Evolutionary conservation across 2,888 invertebrate species (phyloP).

Genomic region (Acanthopleura granulata): DNA sequence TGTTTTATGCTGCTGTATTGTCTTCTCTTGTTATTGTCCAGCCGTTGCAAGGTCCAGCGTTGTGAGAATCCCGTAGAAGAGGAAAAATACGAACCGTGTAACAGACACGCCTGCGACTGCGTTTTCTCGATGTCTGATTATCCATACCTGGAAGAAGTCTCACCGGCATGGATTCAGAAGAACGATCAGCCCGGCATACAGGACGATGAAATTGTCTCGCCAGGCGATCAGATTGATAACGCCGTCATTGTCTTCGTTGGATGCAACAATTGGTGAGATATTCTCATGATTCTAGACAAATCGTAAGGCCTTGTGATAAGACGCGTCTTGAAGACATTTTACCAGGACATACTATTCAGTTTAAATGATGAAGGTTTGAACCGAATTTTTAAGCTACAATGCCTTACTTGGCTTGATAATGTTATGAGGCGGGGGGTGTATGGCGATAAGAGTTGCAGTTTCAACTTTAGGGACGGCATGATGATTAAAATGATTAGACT

Average conservation of each 20-base stretch:
- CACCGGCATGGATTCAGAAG: constrained; percentile 13
- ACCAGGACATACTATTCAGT: not conserved
- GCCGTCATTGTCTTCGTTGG: not conserved
- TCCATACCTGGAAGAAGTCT: not conserved
- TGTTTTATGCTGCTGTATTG: too few relatives aligned
- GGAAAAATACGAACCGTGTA: not conserved
- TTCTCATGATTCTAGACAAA: not conserved
- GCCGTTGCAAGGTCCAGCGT: not conserved
- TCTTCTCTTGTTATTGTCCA: not conserved
- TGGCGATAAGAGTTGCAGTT: too few relatives aligned
- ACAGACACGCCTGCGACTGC: constrained; percentile 2
- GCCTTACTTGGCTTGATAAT: too few relatives aligned
- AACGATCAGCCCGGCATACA: not conserved
- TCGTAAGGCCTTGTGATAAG: not conserved
- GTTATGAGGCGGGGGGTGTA: too few relatives aligned
- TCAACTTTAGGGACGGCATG: too few relatives aligned
- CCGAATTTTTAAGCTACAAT: too few relatives aligned
- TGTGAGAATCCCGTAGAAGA: constrained; percentile 2
- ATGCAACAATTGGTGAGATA: constrained; percentile 2
- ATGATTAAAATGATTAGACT: too few relatives aligned
- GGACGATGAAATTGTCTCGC: not conserved
- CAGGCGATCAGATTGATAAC: not conserved
- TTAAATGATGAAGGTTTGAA: too few relatives aligned
- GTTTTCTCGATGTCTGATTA: constrained; percentile 4
- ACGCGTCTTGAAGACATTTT: not conserved